Evolutionary conservation across 2,888 invertebrate species (phyloP).

Genomic region (Ernsta delagoae): DNA sequence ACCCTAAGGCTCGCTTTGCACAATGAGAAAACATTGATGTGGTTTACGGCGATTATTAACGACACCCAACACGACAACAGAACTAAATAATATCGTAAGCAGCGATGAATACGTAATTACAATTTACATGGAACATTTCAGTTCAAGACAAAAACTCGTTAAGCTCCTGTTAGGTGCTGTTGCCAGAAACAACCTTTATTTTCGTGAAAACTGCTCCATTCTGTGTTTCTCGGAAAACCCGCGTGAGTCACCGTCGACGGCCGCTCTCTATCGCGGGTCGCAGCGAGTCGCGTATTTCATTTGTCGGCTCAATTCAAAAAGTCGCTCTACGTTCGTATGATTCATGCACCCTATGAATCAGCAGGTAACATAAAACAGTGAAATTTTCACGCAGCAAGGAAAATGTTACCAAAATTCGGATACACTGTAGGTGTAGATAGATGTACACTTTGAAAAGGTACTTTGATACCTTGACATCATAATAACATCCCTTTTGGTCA

Average conservation of each 20-base stretch:
- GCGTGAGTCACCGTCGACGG: constrained; percentile 73
- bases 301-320: constrained; percentile 81
- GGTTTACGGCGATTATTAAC: constrained; percentile 26
- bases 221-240: constrained; percentile 81
- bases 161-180: constrained; percentile 3
- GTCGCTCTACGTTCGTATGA: constrained; percentile 79
- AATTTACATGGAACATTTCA: constrained; percentile 13
- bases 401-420: constrained; percentile 34
- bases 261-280: constrained; percentile 77
- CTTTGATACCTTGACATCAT: too few relatives aligned
- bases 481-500: too few relatives aligned
- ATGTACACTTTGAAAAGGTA: too few relatives aligned
- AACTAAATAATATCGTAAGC: background rate
- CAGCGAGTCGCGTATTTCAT: constrained; percentile 79
- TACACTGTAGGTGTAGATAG: too few relatives aligned
- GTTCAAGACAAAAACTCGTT: constrained; percentile 21
- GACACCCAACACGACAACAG: background rate
- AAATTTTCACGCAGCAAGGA: constrained; percentile 56
- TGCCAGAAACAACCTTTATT: constrained; percentile 67
- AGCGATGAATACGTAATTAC: constrained; percentile 8
- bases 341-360: constrained; percentile 79
- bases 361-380: constrained; percentile 57
- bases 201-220: constrained; percentile 77
- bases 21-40: constrained; percentile 24
- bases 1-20: constrained; percentile 29